Conservation (phyloP, 2,797 vertebrate genomes). For the Fundulus diaphanus region DNA sequence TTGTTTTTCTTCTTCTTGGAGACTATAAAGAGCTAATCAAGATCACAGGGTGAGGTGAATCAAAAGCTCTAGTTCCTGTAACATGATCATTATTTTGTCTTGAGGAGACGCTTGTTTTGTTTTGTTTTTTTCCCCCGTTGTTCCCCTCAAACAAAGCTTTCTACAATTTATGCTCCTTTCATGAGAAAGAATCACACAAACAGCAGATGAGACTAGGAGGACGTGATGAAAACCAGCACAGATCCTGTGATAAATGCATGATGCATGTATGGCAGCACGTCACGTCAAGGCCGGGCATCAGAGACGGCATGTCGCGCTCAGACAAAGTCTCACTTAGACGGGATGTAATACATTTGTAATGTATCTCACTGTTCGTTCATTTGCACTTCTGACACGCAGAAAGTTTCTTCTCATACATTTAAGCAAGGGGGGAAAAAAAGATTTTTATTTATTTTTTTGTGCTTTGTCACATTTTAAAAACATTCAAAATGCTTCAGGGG, state of each 20-base stretch:
- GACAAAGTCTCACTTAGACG: conserved; percentile 6
- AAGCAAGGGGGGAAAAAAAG: background rate
- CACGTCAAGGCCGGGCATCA: conserved; percentile 4
- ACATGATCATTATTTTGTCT: conserved; percentile 33
- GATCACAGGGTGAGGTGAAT: conserved; percentile 47
- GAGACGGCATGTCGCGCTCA: conserved; percentile 1
- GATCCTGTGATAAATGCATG: conserved; percentile 14
- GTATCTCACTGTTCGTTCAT: conserved; percentile 3
- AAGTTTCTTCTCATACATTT: conserved; percentile 19
- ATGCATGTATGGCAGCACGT: conserved; percentile 11
- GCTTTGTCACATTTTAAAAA: conserved; percentile 10
- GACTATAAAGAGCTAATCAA: conserved; percentile 28
- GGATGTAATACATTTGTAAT: background rate
- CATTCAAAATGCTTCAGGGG: conserved; percentile 13
- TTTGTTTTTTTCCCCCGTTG: too few species aligned
- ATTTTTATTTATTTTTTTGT: background rate
- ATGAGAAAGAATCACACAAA: conserved; percentile 51
- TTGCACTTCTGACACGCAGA: conserved; percentile 7
- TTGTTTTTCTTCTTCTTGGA: background rate
- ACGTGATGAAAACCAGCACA: conserved; percentile 35
- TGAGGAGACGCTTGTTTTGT: conserved; percentile 53
- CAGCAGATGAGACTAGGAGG: conserved; percentile 65
- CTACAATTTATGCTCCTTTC: conserved; percentile 44
- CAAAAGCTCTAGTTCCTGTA: conserved; percentile 45
- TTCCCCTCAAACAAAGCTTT: conserved; percentile 37